phyloP scores from a whole-genome alignment of 2,113 vertebrate genomes.

The Cebidichthys violaceus region DNA sequence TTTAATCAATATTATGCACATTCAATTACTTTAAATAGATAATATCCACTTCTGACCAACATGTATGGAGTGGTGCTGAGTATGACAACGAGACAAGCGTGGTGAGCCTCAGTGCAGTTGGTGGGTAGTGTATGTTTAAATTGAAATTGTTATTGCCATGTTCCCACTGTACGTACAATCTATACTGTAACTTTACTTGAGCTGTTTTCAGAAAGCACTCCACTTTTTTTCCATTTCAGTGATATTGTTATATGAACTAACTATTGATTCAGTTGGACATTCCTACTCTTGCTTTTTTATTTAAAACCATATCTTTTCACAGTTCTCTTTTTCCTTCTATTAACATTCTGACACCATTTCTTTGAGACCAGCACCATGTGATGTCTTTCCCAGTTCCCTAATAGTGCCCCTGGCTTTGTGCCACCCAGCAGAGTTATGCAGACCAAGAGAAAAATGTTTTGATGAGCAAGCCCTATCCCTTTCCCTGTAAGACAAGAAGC shows the following conservation, averaged over 20 bases:
- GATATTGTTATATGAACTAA: background rate
- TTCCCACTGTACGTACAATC: background rate
- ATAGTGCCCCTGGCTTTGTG: slow-evolving; percentile 37
- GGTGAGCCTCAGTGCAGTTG: background rate
- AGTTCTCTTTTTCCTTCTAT: background rate
- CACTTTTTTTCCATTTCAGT: background rate
- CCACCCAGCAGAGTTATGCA: slow-evolving; percentile 43
- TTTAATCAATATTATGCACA: background rate
- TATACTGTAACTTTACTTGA: background rate
- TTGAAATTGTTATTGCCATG: background rate
- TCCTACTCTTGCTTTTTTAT: background rate
- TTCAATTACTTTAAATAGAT: background rate
- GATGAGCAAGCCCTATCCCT: slow-evolving; percentile 54
- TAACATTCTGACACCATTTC: slow-evolving; percentile 35
- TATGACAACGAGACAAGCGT: background rate
- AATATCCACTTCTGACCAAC: background rate
- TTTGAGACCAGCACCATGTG: slow-evolving; percentile 6
- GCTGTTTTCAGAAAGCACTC: background rate
- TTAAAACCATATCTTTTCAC: slow-evolving; percentile 8
- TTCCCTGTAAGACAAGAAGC: slow-evolving; percentile 64
- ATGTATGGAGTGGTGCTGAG: background rate
- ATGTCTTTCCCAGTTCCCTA: slow-evolving; percentile 6
- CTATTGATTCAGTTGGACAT: background rate
- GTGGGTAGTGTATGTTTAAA: background rate
- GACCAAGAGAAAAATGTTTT: slow-evolving; percentile 55